Conservation (phyloP, 2,888 invertebrate genomes). For the Bruchidius siliquastri region DNA sequence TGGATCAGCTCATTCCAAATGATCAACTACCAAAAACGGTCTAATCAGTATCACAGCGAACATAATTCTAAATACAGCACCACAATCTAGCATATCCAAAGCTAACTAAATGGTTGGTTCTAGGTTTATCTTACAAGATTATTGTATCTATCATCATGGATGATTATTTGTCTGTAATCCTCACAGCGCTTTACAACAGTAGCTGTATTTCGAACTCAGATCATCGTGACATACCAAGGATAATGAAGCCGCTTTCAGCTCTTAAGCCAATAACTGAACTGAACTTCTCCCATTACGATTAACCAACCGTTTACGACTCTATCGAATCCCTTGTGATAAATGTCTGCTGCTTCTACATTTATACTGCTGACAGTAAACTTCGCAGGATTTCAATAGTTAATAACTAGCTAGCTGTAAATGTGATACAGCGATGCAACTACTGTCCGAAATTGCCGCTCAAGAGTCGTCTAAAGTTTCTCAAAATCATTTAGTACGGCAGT, state of each 20-base stretch:
- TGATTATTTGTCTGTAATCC: background rate
- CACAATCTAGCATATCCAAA: no score
- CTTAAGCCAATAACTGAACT: background rate
- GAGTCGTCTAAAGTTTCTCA: no score
- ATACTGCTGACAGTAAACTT: background rate
- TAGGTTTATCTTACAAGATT: background rate
- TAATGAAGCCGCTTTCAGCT: background rate
- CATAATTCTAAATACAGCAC: no score
- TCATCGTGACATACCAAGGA: background rate
- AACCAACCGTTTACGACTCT: background rate
- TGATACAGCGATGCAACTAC: background rate
- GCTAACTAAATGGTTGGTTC: no score
- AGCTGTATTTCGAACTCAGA: background rate
- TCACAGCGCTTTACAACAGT: background rate
- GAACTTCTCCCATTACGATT: background rate
- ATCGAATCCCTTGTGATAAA: background rate
- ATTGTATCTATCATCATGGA: background rate
- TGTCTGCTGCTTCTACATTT: background rate
- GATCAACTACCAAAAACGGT: no score
- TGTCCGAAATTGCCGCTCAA: no score
- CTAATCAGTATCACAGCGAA: no score
- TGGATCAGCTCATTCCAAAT: no score
- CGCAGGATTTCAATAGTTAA: background rate
- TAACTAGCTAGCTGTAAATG: background rate
- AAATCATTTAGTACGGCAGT: no score